These are phyloP conservation scores for Sitophilus oryzae DNA, from an alignment of 1,140 invertebrate genomes.

Conservation along the genomic window DNA sequence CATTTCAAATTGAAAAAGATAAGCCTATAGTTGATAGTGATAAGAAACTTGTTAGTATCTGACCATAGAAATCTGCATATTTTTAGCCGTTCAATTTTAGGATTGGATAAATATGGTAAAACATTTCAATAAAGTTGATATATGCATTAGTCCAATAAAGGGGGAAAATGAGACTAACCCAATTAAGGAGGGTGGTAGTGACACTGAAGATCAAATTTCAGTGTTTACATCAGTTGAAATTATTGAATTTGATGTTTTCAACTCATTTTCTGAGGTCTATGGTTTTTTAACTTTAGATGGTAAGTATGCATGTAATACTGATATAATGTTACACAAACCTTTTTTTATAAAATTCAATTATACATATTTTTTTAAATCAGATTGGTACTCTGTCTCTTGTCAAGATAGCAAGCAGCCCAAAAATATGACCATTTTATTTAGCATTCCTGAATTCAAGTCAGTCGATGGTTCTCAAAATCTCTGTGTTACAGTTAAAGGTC, in stretches of 20 bases:
- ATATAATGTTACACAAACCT: neutral
- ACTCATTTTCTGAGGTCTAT: neutral
- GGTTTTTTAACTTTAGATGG: constrained; percentile 14
- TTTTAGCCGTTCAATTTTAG: neutral
- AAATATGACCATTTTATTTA: constrained; percentile 12
- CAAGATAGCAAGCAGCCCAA: constrained; percentile 7
- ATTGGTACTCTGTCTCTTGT: constrained; percentile 9
- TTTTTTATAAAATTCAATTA: too few relatives aligned
- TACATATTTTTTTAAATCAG: too few relatives aligned
- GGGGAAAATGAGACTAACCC: constrained; percentile 10
- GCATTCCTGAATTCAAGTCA: neutral
- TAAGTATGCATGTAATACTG: neutral
- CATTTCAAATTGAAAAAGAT: constrained; percentile 13
- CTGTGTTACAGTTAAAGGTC: constrained; percentile 17
- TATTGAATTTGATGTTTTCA: neutral
- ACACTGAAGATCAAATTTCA: constrained; percentile 1
- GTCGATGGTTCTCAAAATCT: constrained; percentile 4
- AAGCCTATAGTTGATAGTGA: constrained; percentile 9
- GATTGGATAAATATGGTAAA: constrained; percentile 14
- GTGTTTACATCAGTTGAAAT: constrained; percentile 7
- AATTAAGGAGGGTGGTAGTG: neutral
- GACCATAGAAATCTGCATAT: neutral
- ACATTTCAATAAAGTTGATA: constrained; percentile 15
- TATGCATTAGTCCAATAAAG: constrained; percentile 1
- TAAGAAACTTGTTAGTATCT: constrained; percentile 13